Percentiles rank a stretch among this genome's conserved stretches.
These are phyloP conservation scores for Gisinianus flammeolus DNA, from an alignment of 2,888 invertebrate genomes.

Conservation along the genomic window DNA sequence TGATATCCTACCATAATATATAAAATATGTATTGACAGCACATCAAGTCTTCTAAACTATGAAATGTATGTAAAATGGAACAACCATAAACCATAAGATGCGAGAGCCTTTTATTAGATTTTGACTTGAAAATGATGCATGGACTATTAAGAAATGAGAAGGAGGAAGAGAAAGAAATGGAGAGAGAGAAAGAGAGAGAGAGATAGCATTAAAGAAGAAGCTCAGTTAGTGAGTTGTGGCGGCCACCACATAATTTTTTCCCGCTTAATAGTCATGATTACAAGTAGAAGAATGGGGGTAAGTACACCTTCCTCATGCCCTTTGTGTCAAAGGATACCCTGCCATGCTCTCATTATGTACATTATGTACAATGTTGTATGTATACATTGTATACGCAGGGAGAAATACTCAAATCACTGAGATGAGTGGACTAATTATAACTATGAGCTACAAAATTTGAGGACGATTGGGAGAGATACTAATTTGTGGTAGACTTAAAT, in stretches of 20 bases:
- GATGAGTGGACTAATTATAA: conserved; percentile 34
- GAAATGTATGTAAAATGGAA: too few species aligned
- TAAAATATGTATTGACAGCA: neutral
- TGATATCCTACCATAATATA: neutral
- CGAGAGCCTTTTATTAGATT: neutral
- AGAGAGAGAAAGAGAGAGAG: neutral
- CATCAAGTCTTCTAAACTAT: too few species aligned
- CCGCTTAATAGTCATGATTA: conserved; percentile 24
- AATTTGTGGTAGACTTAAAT: conserved; percentile 38
- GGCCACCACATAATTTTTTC: conserved; percentile 19
- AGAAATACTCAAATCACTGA: conserved; percentile 13
- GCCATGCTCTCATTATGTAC: neutral
- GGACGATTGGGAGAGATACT: conserved; percentile 24
- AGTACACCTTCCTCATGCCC: conserved; percentile 18
- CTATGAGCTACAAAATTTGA: conserved; percentile 25
- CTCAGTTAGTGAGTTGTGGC: conserved; percentile 17
- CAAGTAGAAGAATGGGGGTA: conserved; percentile 19
- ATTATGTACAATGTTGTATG: neutral
- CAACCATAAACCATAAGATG: neutral
- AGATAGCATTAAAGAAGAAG: neutral
- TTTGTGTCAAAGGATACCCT: neutral
- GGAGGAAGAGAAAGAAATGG: neutral
- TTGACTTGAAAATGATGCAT: conserved; percentile 6
- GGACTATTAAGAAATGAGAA: neutral
- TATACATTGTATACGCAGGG: neutral